Conservation (phyloP, 1,140 invertebrate species). For the Drosophila parabipectinata region DNA sequence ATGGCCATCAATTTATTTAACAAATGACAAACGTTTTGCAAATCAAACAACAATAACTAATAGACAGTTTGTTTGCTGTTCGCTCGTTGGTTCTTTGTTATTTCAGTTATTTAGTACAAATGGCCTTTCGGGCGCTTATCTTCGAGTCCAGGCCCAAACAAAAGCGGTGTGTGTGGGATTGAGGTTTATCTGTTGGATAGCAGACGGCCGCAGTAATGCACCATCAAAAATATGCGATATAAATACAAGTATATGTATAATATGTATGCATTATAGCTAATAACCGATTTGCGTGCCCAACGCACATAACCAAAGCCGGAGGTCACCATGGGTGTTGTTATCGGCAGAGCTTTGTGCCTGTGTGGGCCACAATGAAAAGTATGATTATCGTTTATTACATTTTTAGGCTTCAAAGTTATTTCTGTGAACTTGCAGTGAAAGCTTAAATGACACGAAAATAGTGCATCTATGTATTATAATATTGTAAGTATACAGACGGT, state of each 20-base stretch:
- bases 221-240: conserved; percentile 34
- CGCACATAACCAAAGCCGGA: conserved; percentile 53
- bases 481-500: too few species aligned
- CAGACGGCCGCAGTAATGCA: conserved; percentile 59
- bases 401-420: conserved; percentile 14
- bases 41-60: conserved; percentile 82
- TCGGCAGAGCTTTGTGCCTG: conserved; percentile 8
- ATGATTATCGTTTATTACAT: conserved; percentile 66
- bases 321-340: conserved; percentile 11
- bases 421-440: conserved; percentile 6
- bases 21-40: conserved; percentile 79
- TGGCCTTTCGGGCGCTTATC: conserved; percentile 62
- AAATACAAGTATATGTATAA: conserved; percentile 35
- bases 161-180: conserved; percentile 16
- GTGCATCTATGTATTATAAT: too few species aligned
- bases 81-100: conserved; percentile 33
- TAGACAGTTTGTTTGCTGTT: conserved; percentile 68
- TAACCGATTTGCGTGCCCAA: conserved; percentile 76
- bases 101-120: conserved; percentile 74
- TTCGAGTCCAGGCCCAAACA: conserved; percentile 32
- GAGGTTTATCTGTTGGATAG: conserved; percentile 43
- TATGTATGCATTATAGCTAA: conserved; percentile 62
- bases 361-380: conserved; percentile 49
- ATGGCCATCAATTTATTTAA: conserved; percentile 80
- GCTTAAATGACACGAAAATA: background rate